Conservation (phyloP, 2,888 invertebrate species). For the Cancer borealis region DNA sequence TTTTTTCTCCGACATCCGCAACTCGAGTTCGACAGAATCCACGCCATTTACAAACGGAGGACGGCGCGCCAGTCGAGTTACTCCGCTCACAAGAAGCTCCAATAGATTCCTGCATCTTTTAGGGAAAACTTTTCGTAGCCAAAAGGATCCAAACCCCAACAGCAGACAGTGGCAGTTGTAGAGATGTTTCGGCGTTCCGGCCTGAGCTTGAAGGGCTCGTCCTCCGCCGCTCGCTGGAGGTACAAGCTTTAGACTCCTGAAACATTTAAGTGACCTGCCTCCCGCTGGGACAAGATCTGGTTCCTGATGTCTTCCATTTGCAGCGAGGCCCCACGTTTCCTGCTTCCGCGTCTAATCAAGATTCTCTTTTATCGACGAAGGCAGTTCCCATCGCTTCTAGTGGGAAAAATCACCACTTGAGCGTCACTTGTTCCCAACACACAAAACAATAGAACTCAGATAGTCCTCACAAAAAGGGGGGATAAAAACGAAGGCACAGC, state of each 20-base stretch:
- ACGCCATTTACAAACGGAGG: conserved; percentile 9
- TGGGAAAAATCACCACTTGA: not conserved
- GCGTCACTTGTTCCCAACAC: not conserved
- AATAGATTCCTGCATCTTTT: conserved; percentile 41
- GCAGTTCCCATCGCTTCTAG: not conserved
- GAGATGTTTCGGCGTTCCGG: conserved; percentile 3
- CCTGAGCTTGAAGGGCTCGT: not conserved
- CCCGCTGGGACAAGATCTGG: conserved; percentile 36
- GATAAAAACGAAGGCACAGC: no score
- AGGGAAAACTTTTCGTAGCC: conserved; percentile 14
- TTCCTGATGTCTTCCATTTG: conserved; percentile 30
- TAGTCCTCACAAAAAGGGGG: not conserved
- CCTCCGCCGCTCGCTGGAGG: not conserved
- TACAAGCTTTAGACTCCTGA: conserved; percentile 30
- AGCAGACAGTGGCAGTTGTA: conserved; percentile 9
- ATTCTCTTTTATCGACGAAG: conserved; percentile 27
- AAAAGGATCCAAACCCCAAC: conserved; percentile 12
- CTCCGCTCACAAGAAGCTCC: not conserved
- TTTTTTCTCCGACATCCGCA: conserved; percentile 29
- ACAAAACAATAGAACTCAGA: conserved; percentile 14
- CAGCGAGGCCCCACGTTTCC: not conserved
- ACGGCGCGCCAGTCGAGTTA: conserved; percentile 29
- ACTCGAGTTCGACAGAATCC: conserved; percentile 18
- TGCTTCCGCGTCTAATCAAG: conserved; percentile 36
- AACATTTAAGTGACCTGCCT: conserved; percentile 22